Evolutionary conservation across 2,113 vertebrate genomes (phyloP), one percentile per base, ranked within the genome.

Genomic region (Sylvietta virens): DNA sequence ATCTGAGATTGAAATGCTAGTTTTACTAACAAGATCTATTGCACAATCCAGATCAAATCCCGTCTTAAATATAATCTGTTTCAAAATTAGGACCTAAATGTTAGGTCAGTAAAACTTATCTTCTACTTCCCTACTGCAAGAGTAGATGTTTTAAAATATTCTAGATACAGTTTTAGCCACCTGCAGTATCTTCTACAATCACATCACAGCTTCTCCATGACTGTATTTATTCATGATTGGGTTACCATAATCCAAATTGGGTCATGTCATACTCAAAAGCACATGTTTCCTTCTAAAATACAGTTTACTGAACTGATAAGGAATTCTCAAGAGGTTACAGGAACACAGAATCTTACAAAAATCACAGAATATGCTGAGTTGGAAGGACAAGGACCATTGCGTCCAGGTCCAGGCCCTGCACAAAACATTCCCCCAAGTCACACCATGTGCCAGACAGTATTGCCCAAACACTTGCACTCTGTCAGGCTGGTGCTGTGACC

Each of bases 361-460:
- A n/a, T 10, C 28, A 73, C 30, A 56, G 33, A 77, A 45, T 44
- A 51, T 13, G 18, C 37, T 27, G 7, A 44, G 18, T 10, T 69
- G 62, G 23, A 77, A 86, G 33, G 0, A 45, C 31, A 77, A 51
- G 15, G 15, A 60, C 24, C 22, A 44, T 3, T 0, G 0, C 77
- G 33, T 23, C 45, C 39, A 77, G 15, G 33, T 44, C 7, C 33
- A 4, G 1, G 37, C 22, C 11, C 14, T 22, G 7, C 37, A 51
- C 14, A 51, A 18, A 50, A 67, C 37, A 69, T 10, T 18, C 39
- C 39, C 17, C 35, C 3, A 6, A 37, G 18, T 44, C 33, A 77
- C 33, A 69, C 3, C 14, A 23, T 8, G 6, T 15, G 27, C 12
- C 27, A 35, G 9, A 22, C 42, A 44, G 17, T 10, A 77, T 2